phyloP scores from a whole-genome alignment of 2,797 vertebrate genomes.

The Pangasius djambal region DNA sequence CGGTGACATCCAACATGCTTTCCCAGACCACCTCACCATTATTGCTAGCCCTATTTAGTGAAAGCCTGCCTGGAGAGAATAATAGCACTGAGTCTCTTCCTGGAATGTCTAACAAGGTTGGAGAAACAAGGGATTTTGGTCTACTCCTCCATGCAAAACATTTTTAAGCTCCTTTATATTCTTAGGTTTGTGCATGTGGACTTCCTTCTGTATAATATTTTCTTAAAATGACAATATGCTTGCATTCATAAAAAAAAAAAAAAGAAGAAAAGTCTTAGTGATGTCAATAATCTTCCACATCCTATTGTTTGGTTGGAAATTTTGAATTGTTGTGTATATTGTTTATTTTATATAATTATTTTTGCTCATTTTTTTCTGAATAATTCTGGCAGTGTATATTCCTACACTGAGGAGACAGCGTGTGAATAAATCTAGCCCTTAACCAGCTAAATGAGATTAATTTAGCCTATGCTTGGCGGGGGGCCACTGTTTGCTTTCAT shows the following conservation, averaged over 20 bases:
- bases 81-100: not conserved
- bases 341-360: not conserved
- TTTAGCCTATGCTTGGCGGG: constrained; percentile 31
- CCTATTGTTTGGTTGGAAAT: not conserved
- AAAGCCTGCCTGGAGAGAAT: not conserved
- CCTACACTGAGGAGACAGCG: not conserved
- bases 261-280: not conserved
- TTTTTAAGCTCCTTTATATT: not conserved
- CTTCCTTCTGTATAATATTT: not conserved
- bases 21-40: not conserved
- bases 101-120: not conserved
- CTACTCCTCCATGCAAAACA: not conserved
- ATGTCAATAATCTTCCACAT: not conserved
- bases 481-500: constrained; percentile 46
- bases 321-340: not conserved
- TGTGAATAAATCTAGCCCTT: constrained; percentile 37
- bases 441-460: constrained; percentile 45
- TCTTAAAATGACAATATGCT: not conserved
- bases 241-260: not conserved
- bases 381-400: not conserved
- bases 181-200: not conserved
- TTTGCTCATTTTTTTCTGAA: not conserved
- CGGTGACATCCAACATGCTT: not conserved
- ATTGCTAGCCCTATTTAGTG: not conserved
- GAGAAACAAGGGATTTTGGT: not conserved